phyloP scores from a whole-genome alignment of 2,797 vertebrate species.

The Zenarchopterus dispar region DNA sequence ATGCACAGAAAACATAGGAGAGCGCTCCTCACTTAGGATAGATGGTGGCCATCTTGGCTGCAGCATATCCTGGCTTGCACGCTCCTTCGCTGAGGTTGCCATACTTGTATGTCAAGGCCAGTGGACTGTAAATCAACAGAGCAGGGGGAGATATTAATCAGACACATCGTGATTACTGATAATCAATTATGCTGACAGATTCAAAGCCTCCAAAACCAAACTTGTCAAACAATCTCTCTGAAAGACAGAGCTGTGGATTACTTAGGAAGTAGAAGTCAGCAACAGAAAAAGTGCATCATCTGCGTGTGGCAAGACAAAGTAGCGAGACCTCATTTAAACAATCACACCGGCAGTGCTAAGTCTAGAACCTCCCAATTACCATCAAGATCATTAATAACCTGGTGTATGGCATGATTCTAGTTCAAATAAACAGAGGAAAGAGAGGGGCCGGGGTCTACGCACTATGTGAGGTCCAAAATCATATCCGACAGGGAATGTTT shows the following conservation, averaged over 20 bases:
- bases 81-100: constrained; percentile 91
- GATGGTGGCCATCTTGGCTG: constrained; percentile 92
- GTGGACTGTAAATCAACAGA: constrained; percentile 79
- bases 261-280: constrained; percentile 44
- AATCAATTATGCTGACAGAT: constrained; percentile 46
- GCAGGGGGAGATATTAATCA: constrained; percentile 40
- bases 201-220: constrained; percentile 37
- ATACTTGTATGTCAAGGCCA: constrained; percentile 88
- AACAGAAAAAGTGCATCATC: constrained; percentile 49
- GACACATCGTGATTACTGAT: constrained; percentile 30
- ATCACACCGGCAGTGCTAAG: constrained; percentile 60
- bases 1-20: neutral
- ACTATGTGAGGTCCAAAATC: constrained; percentile 47
- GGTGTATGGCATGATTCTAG: constrained; percentile 61
- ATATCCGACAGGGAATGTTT: constrained; percentile 34
- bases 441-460: constrained; percentile 30
- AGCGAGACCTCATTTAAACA: constrained; percentile 69
- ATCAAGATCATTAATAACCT: constrained; percentile 78
- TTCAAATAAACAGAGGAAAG: constrained; percentile 78
- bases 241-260: constrained; percentile 26
- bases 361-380: constrained; percentile 60
- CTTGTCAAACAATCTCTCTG: constrained; percentile 61
- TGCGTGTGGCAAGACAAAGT: constrained; percentile 67
- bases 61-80: constrained; percentile 91
- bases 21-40: constrained; percentile 88